Evolutionary conservation across 2,888 invertebrate genomes (phyloP), one percentile per base, ranked within the genome.

Genomic region (Xylocampa areola): DNA sequence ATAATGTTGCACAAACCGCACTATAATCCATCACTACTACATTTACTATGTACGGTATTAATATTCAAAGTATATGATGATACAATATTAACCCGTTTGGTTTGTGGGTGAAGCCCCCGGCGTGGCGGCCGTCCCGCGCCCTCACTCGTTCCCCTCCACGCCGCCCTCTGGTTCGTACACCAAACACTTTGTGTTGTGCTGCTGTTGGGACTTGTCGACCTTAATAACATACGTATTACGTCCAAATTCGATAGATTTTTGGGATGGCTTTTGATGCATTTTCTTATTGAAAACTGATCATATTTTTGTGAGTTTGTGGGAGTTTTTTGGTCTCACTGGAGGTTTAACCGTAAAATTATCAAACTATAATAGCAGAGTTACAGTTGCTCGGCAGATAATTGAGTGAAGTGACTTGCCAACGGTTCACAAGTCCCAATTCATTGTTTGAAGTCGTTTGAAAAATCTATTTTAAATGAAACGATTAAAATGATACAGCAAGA

Each of bases 101-200:
- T 69, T 60, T 66, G 68, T 75, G 62, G 77, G 68, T 68, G 65
- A 79, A 78, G 75, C 77, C 77, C 73, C 76, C 73, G 75, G 78
- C 72, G 71, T 79, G 77, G 68, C 76, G 69, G 65, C 80, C 51
- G 77, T 82, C 58, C 89, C 92, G 81, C 92, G 90, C 62, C 92
- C 94, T 68, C 92, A 89, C 85, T 92, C 94, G 41, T 95, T 82
- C 78, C 86, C 95, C 17, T 95, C 95, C 63, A 95, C 95, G 85
- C 95, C 95, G 73, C 95, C 95, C 48, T 92, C 94, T 79, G 95
- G 95, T 95, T 88, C 87, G 91, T 92, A 91, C 85, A 70, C 71
- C 67, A 62, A 47, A 62, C 51, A 48, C 37, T 55, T 29, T 27
- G 44, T 68, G 48, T 66, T 58, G 50, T 55, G 44, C 49, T 36